phyloP scores from a whole-genome alignment of 2,888 invertebrate genomes.

The Andrena trimmerana region DNA sequence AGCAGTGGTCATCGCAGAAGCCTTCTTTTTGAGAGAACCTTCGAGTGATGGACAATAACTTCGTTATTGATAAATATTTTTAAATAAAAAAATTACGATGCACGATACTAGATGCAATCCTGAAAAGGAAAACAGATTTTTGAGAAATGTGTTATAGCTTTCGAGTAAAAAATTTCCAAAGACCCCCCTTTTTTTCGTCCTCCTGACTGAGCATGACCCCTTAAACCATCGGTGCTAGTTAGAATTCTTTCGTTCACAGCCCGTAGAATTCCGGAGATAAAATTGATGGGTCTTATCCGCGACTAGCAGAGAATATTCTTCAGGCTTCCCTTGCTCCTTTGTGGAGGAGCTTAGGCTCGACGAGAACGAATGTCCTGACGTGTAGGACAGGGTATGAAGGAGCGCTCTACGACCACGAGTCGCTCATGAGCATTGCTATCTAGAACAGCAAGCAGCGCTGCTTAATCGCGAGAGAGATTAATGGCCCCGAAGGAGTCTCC shows the following conservation, averaged over 20 bases:
- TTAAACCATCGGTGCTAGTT: no score
- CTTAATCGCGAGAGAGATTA: not conserved
- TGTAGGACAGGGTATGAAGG: constrained; percentile 21
- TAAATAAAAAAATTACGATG: no score
- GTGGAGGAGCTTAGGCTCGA: constrained; percentile 24
- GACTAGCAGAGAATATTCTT: not conserved
- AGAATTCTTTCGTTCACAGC: not conserved
- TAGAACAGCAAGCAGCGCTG: not conserved
- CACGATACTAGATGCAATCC: no score
- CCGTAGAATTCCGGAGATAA: not conserved
- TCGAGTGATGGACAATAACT: no score
- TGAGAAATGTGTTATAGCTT: no score
- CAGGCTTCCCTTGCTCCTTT: constrained; percentile 5
- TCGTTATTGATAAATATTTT: no score
- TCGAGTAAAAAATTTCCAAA: no score
- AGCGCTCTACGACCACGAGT: not conserved
- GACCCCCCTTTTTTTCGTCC: no score
- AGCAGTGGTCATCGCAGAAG: no score
- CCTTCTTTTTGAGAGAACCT: no score
- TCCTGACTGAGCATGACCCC: no score
- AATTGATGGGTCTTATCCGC: not conserved
- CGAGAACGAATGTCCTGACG: constrained; percentile 32
- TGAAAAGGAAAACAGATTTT: no score
- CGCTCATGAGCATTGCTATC: not conserved
- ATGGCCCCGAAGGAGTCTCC: not conserved